Evolutionary conservation across 1,140 invertebrate genomes (phyloP), one percentile per base, ranked within the genome.

Genomic region (Cotesia vestalis): DNA sequence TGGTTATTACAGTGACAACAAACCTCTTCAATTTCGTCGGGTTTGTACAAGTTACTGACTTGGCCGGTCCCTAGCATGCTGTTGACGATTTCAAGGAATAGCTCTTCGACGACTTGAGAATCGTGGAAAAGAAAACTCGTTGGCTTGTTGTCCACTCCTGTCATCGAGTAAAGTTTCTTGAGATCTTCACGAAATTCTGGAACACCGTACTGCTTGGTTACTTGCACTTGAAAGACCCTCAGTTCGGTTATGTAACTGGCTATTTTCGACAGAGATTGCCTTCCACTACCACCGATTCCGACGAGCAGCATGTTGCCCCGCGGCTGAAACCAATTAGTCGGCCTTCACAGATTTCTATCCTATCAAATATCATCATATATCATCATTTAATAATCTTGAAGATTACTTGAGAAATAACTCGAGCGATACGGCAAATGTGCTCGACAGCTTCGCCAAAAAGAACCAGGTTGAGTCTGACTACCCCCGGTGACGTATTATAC

Each of bases 71-170:
- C 95, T 53, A 96, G 84, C 87, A 96, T 91, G 81, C 94, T 95
- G 83, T 95, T 96, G 34, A 96, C 91, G 72, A 95, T 92, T 86
- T 96, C 94, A n/a, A 95, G 88, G 83, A 96, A 96, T 52, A 90
- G 89, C 79, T 95, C 93, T 38, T 94, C 92, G 0, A 90, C 90
- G 62, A 95, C 92, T 81, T 94, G 94, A 9, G 92, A 93, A 82
- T 95, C 94, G 83, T 90, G 92, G 85, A 96, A 95, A 34, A 96
- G 88, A 85, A 96, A 96, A 35, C 91, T 90, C 0, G 91, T 92
- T 53, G 90, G 86, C 81, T 92, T 94, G 62, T 91, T 89, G 73
- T 94, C 91, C 17, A 95, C 91, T 4, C 94, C 94, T 9, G 91
- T 90, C 61, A 88, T 80, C 17, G 84, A 88, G 81, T 95, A 96